phyloP scores from a whole-genome alignment of 2,113 vertebrate species.

The Vombatus ursinus region DNA sequence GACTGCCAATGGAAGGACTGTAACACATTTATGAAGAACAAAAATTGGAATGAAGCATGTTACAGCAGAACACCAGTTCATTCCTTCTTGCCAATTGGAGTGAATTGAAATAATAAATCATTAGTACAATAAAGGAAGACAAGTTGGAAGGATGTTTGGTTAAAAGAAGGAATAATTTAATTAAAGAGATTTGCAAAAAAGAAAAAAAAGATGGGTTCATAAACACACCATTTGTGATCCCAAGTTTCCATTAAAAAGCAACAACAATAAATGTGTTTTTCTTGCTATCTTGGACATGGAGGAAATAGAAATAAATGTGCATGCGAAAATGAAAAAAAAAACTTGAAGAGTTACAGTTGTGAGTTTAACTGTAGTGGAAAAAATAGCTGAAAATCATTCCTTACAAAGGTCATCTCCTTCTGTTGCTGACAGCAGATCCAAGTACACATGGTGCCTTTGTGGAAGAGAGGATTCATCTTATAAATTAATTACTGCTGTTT shows the following conservation, averaged over 20 bases:
- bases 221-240: slow-evolving; percentile 5
- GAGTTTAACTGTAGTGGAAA: slow-evolving; percentile 40
- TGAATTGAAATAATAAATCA: slow-evolving; percentile 79
- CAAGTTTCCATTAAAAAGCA: slow-evolving; percentile 45
- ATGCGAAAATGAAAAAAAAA: slow-evolving; percentile 51
- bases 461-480: slow-evolving; percentile 62
- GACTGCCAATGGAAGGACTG: slow-evolving; percentile 77
- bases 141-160: slow-evolving; percentile 58
- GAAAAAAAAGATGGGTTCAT: slow-evolving; percentile 14
- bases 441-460: slow-evolving; percentile 51
- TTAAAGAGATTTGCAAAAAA: slow-evolving; percentile 64
- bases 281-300: slow-evolving; percentile 27
- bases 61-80: slow-evolving; percentile 72
- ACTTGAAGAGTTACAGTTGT: slow-evolving; percentile 19
- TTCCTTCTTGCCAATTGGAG: slow-evolving; percentile 70
- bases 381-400: slow-evolving; percentile 18
- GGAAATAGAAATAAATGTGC: slow-evolving; percentile 31
- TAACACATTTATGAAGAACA: slow-evolving; percentile 78
- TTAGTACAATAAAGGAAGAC: slow-evolving; percentile 70
- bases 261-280: slow-evolving; percentile 39
- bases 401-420: slow-evolving; percentile 59
- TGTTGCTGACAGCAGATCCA: slow-evolving; percentile 60
- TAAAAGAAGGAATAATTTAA: slow-evolving; percentile 72
- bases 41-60: slow-evolving; percentile 74
- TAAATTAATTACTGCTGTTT: slow-evolving; percentile 71